Evolutionary conservation across 1,140 invertebrate genomes (phyloP), one percentile per base, ranked within the genome.

Genomic region (Philopotamus ludificatus): DNA sequence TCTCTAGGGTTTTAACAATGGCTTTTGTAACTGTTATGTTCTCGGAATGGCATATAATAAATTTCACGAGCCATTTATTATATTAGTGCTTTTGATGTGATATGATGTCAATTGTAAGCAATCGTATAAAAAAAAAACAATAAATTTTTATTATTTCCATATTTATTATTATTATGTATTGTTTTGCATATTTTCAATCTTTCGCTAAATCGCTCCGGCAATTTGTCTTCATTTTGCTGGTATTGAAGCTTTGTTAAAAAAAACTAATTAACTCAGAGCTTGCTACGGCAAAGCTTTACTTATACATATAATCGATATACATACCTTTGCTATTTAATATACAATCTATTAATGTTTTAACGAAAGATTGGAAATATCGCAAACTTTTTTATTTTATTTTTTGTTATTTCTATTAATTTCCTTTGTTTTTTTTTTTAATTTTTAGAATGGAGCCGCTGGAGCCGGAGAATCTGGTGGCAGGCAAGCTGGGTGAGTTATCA

Each of bases 391-490:
- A 76, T 76, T 73, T 54, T 74, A 75, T 76, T 69, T 72, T 63
- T 73, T 79, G 74, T 73, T 74, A 73, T 73, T 75, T 74, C 76
- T 74, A 76, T 72, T 74, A 74, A 74, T 80, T 80, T 76, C 76
- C 77, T 76, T 74, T 73, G 72, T 77, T 78, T 82, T 77, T 82
- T 81, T 81, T 84, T 85, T 88, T 84, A 82, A 79, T 86, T 89
- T 87, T 84, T 86, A 92, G 89, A 92, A 92, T 85, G 90, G 89
- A 63, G 86, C 85, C 71, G 86, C 87, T 57, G 81, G 85, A 25
- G 85, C 87, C 55, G 88, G 87, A 49, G 90, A 92, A 70, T 84
- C 87, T 66, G 85, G 84, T 18, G 85, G 88, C 64, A 81, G 90
- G 61, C 83, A 85, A n/a, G 92, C 91, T 86, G 90, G 88, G 89